A percentile compares a stretch with the other conserved stretches of the same genome.
phyloP scores from a whole-genome alignment of 2,888 invertebrate genomes.

The Phlogophora meticulosa region DNA sequence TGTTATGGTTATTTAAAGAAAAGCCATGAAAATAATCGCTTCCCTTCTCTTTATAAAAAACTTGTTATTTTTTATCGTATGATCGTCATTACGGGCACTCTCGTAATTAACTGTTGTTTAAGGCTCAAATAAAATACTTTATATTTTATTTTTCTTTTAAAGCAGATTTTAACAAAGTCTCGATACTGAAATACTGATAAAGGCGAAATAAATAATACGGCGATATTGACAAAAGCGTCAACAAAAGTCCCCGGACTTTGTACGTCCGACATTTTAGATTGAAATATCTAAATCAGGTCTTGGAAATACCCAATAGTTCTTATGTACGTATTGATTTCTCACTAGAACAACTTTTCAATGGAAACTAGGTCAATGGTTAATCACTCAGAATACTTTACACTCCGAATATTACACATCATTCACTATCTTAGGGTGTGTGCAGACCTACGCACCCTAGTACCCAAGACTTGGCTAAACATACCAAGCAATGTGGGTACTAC shows the following conservation, averaged over 20 bases:
- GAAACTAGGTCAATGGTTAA: too few species aligned
- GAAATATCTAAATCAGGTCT: not conserved
- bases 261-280: conserved; percentile 1
- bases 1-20: conserved; percentile 54
- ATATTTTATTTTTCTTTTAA: not conserved
- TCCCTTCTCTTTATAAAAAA: conserved; percentile 37
- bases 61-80: conserved; percentile 34
- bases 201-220: not conserved
- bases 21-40: conserved; percentile 50
- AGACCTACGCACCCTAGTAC: too few species aligned
- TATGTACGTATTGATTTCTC: not conserved
- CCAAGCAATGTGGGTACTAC: too few species aligned
- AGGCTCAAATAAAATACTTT: not conserved
- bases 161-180: not conserved
- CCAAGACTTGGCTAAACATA: too few species aligned
- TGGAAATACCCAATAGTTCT: not conserved
- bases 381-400: too few species aligned
- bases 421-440: too few species aligned
- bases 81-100: conserved; percentile 18
- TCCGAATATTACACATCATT: too few species aligned
- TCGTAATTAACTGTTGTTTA: conserved; percentile 29
- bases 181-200: not conserved
- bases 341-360: too few species aligned
- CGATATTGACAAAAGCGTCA: not conserved
- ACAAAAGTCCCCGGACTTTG: not conserved